Base-by-base conservation (phyloP, 2,888 invertebrate genomes). In the Bombyx huttoni region DNA sequence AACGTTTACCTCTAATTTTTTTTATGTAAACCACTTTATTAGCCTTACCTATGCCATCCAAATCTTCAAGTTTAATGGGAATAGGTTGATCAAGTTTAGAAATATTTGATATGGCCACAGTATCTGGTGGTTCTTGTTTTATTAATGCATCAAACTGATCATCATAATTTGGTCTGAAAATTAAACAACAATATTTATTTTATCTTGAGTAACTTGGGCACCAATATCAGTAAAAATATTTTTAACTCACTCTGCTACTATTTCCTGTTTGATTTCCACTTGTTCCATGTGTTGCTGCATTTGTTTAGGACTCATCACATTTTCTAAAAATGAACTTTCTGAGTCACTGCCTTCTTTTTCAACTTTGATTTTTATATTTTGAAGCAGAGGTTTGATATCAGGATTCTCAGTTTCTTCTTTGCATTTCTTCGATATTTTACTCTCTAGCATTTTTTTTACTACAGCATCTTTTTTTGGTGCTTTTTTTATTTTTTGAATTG, bases 311-410 rank as follows among this genome's bases (percentile, higher is more conserved):
- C 88, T 79, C 14, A 87, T 72, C 8, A 85, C 67, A 53, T 89
- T 88, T 7, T 83, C 79, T 55, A 89, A 71, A 12, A 86, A 81
- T 8, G 90, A 80, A 64, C 81, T 89, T 59, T 90, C 91, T 2
- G 87, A 86, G 55, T 87, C 87, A 35, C 84, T 81, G 53, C 80
- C 86, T 52, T 81, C 81, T 53, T 64, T 74, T 59, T 86, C 85
- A 74, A 78, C 78, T 65, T 86, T 86, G 33, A 86, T 83, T 58
- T 86, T 85, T 51, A 86, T 78, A 68, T 86, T 81, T 53, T 82
- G 81, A 50, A 85, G 57, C 14, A 83, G 55, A n/a, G 81, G 77
- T 58, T 75, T 83, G 51, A 63, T 78, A 49, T 84, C 84, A 46
- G 73, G 61, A 64, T 55, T 68, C 2, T 84, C 83, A 52, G 56